Conservation (phyloP, 2,888 invertebrate genomes). For the Leptogaster cylindrica region DNA sequence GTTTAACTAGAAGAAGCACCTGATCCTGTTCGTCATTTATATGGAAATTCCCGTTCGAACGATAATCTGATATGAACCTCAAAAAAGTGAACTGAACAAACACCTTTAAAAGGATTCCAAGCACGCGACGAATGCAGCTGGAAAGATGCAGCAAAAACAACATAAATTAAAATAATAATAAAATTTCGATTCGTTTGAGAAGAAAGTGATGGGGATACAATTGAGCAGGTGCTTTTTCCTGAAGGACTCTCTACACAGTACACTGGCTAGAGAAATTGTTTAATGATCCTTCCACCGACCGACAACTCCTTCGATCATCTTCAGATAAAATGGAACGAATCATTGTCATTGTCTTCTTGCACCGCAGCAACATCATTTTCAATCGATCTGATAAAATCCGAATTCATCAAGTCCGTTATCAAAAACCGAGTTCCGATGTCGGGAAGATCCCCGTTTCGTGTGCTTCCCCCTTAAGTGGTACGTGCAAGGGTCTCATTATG, state of each 20-base stretch:
- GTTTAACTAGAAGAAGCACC: too few relatives aligned
- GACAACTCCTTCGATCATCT: neutral
- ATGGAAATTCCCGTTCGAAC: too few relatives aligned
- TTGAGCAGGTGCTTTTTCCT: neutral
- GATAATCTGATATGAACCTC: too few relatives aligned
- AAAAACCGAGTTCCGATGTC: neutral
- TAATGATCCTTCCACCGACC: neutral
- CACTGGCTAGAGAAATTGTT: neutral
- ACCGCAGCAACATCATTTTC: neutral
- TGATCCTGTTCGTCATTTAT: too few relatives aligned
- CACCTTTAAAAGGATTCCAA: neutral
- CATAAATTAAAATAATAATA: neutral
- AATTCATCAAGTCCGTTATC: neutral
- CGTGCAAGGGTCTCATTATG: slow-evolving; percentile 43
- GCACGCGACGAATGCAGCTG: neutral
- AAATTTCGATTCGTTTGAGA: neutral
- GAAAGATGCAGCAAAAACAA: neutral
- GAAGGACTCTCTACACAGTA: too few relatives aligned
- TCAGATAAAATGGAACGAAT: neutral
- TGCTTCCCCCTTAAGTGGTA: slow-evolving; percentile 10
- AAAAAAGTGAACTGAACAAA: too few relatives aligned
- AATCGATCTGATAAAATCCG: slow-evolving; percentile 5
- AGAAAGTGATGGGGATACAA: neutral
- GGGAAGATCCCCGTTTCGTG: slow-evolving; percentile 1
- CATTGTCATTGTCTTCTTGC: neutral